A percentile compares a stretch with the other conserved stretches of the same genome.
phyloP scores from a whole-genome alignment of 2,888 invertebrate species.

The Heliconius sara region DNA sequence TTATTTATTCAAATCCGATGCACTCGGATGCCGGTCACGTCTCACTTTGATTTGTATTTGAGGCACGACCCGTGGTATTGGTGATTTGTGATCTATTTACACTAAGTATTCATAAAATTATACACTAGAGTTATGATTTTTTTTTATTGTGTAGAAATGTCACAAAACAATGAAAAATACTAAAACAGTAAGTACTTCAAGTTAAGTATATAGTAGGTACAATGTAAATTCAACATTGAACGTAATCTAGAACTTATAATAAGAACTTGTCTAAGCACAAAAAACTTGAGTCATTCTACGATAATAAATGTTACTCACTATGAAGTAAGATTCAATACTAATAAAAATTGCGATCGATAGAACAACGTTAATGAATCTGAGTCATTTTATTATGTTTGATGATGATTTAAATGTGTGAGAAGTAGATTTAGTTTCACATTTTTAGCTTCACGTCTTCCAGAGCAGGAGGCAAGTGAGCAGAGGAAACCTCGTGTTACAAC shows the following conservation, averaged over 20 bases:
- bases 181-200: neutral
- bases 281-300: conserved; percentile 25
- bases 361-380: conserved; percentile 29
- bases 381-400: conserved; percentile 13
- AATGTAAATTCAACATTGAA: conserved; percentile 1
- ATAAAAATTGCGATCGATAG: conserved; percentile 33
- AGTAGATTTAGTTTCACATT: neutral
- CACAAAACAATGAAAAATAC: neutral
- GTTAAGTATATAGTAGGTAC: neutral
- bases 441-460: too few species aligned
- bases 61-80: conserved; percentile 66
- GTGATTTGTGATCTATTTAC: conserved; percentile 60
- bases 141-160: neutral
- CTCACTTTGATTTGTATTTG: conserved; percentile 61
- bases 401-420: neutral
- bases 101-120: conserved; percentile 51
- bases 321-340: conserved; percentile 30
- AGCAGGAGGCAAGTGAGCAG: too few species aligned
- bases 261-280: neutral
- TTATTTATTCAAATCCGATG: conserved; percentile 79
- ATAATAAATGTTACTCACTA: conserved; percentile 33
- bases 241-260: conserved; percentile 9
- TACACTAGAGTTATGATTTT: conserved; percentile 52
- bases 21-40: conserved; percentile 70
- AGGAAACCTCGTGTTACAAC: too few species aligned